phyloP scores from a whole-genome alignment of 2,797 vertebrate genomes.

The Parambassis ranga region DNA sequence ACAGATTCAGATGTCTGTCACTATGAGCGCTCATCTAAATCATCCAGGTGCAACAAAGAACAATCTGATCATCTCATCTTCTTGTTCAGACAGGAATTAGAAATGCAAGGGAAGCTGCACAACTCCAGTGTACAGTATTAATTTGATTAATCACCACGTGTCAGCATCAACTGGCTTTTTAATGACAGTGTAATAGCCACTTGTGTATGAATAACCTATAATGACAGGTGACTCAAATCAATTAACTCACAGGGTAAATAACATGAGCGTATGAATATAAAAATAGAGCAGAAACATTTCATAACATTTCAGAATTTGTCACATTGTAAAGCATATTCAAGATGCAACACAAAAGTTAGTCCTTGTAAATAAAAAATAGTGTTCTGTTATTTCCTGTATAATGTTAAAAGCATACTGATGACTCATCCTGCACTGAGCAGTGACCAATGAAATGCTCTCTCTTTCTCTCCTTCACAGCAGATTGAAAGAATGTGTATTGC shows the following conservation, averaged over 20 bases:
- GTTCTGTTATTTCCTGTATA: no score
- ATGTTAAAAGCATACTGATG: no score
- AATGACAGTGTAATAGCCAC: constrained; percentile 21
- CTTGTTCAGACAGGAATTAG: neutral
- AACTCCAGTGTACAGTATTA: neutral
- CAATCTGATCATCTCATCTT: neutral
- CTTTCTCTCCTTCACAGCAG: no score
- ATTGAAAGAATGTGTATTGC: no score
- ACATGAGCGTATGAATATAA: neutral
- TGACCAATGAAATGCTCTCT: no score
- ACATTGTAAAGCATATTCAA: no score
- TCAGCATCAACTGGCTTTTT: constrained; percentile 1
- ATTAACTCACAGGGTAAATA: constrained; percentile 14
- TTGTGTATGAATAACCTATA: constrained; percentile 22
- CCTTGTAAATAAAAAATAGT: no score
- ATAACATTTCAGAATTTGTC: no score
- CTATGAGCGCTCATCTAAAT: neutral
- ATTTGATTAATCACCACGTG: neutral
- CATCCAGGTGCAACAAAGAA: neutral
- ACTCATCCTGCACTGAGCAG: no score
- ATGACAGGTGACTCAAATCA: constrained; percentile 46
- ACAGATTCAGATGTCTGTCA: neutral
- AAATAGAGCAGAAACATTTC: no score
- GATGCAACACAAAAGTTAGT: no score
- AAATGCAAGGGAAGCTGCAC: neutral